Evolutionary conservation across 2,888 invertebrate genomes (phyloP).

Genomic region (Scelioninae gen. 1): DNA sequence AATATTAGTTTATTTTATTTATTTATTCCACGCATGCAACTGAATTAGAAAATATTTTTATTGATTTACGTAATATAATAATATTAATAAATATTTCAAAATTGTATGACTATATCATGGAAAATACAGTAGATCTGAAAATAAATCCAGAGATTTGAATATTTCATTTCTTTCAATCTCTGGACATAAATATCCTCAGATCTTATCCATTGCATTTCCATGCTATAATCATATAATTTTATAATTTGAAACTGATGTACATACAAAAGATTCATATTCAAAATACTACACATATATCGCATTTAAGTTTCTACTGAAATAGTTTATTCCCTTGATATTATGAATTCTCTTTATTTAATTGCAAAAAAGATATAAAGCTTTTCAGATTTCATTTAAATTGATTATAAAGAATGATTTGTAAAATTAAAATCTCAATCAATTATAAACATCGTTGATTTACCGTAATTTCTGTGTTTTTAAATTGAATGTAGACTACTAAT

Average conservation of each 20-base stretch:
- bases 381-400: neutral
- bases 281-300: neutral
- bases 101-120: conserved; percentile 1
- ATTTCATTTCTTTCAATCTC: conserved; percentile 29
- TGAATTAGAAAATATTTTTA: too few relatives aligned
- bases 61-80: too few relatives aligned
- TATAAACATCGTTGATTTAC: neutral
- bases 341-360: neutral
- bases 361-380: neutral
- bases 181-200: conserved; percentile 10
- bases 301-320: neutral
- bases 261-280: neutral
- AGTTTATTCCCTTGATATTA: neutral
- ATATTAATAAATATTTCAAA: too few relatives aligned
- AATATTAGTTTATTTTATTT: too few relatives aligned
- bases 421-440: neutral
- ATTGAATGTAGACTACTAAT: neutral
- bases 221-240: conserved; percentile 2
- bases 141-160: conserved; percentile 20
- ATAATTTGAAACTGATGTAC: neutral
- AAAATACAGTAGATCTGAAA: conserved; percentile 1
- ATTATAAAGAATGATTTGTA: neutral
- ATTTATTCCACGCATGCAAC: too few relatives aligned
- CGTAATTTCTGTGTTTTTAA: neutral
- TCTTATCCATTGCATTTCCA: neutral